Evolutionary conservation across 2,888 invertebrate genomes (phyloP).

Genomic region (Eucera pruinosa): DNA sequence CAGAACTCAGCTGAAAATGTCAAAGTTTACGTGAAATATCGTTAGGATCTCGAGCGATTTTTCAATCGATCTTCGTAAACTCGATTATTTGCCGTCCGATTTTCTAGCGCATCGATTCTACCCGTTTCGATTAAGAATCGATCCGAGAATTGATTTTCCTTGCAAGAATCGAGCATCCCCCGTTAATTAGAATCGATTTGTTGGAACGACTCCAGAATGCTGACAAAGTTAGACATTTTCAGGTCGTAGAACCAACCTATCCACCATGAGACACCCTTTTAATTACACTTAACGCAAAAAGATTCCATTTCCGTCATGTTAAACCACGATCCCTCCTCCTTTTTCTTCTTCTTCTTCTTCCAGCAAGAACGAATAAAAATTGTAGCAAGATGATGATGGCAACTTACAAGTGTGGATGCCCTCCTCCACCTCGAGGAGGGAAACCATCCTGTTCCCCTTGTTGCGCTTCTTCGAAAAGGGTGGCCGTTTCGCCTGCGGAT

Average conservation of each 20-base stretch:
- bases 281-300: not conserved
- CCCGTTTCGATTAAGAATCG: too few species aligned
- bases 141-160: too few species aligned
- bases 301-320: not conserved
- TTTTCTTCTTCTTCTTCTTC: slow-evolving; percentile 19
- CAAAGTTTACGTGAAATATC: too few species aligned
- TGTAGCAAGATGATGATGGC: slow-evolving; percentile 71
- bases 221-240: slow-evolving; percentile 12
- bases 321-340: not conserved
- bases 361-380: not conserved
- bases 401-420: slow-evolving; percentile 73
- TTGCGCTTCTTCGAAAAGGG: not conserved
- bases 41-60: too few species aligned
- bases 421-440: slow-evolving; percentile 7
- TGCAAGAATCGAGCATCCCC: too few species aligned
- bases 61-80: too few species aligned
- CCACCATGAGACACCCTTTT: slow-evolving; percentile 37
- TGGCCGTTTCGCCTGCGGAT: not conserved
- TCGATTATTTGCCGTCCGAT: too few species aligned
- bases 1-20: too few species aligned
- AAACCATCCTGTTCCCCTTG: slow-evolving; percentile 42
- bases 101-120: too few species aligned
- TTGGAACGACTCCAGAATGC: not conserved
- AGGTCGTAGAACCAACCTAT: slow-evolving; percentile 3
- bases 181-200: slow-evolving; percentile 21